Base-by-base conservation (phyloP, 30 jellyfish, hydroid and myxozoan genomes). In the Aurelia coerulea region DNA sequence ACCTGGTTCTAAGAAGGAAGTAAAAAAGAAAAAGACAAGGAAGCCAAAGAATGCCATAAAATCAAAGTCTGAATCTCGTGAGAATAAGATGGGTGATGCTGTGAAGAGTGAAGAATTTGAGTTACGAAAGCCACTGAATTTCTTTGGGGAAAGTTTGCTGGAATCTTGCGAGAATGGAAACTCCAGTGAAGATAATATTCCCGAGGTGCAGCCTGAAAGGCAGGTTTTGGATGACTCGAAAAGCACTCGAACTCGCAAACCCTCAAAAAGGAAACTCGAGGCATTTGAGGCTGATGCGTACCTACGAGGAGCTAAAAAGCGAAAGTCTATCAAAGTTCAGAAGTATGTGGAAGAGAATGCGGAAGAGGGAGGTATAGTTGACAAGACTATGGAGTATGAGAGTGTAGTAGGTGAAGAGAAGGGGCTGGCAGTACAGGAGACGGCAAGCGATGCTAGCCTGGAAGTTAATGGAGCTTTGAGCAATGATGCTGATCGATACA, bases 141-240 rank as follows among this genome's bases (percentile, higher is more conserved):
- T 72, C 50, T 72, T 72, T 16, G 65, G 82, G 10, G 34, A 72
- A 31, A 72, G 29, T 23, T 33, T 72, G 33, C 14, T 72, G 50
- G 82, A 72, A 60, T 72, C 82, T 72, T 42, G 82, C 14, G 82
- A 42, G 7, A 42, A 29, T 17, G 17, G 63, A 35, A 51, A 72
- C 15, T 4, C 15, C 14, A 4, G 15, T 4, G 56, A 46, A 46
- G 56, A 46, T 46, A 46, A 46, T 9, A 46, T 7, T 46, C 15
- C 56, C 14, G 56, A 46, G 2, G 2, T 46, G 56, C 56, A 4
- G 56, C 56, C 56, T 46, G 15, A 46, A 46, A 2, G 15, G 56
- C 56, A 46, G 51, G 52, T 7, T 2, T 19, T 23, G 11, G 58
- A 68, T 68, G 78, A 68, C 23, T 19, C 5, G 13, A 15, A 15